phyloP scores from a whole-genome alignment of 2,797 vertebrate genomes.

The Phrynocephalus forsythii region DNA sequence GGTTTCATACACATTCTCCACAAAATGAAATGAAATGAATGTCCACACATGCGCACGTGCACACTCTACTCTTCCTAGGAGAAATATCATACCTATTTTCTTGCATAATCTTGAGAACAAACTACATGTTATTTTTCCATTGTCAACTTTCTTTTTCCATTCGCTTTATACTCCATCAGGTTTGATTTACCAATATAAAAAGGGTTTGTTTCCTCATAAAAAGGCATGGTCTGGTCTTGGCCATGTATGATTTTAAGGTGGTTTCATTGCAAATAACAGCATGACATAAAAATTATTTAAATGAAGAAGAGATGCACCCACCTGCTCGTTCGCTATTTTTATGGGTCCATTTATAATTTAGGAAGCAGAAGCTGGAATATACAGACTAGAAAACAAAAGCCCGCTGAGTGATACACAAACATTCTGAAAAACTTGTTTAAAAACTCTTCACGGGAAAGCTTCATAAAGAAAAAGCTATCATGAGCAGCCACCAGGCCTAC shows the following conservation, averaged over 20 bases:
- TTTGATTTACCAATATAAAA: slow-evolving; percentile 49
- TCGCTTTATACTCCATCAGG: slow-evolving; percentile 3
- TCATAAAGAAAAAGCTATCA: slow-evolving; percentile 33
- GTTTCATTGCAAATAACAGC: slow-evolving; percentile 48
- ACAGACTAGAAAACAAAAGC: slow-evolving; percentile 26
- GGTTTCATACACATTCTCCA: background rate
- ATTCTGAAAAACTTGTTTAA: background rate
- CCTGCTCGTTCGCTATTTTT: background rate
- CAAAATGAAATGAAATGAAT: background rate
- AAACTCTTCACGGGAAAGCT: slow-evolving; percentile 6
- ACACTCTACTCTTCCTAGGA: background rate
- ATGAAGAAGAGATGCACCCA: slow-evolving; percentile 4
- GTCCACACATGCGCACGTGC: too few relatives aligned
- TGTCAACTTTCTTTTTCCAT: slow-evolving; percentile 8
- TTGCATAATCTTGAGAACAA: background rate
- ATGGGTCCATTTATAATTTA: slow-evolving; percentile 41
- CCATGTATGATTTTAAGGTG: slow-evolving; percentile 50
- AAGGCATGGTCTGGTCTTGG: slow-evolving; percentile 11
- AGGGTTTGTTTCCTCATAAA: slow-evolving; percentile 46
- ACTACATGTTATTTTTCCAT: background rate
- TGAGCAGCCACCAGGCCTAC: background rate
- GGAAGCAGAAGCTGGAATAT: slow-evolving; percentile 23
- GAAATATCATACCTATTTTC: background rate
- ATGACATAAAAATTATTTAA: slow-evolving; percentile 56
- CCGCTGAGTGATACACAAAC: background rate